Percentiles rank a stretch among this genome's conserved stretches.
These are phyloP conservation scores for Anthopleura sola DNA, from an alignment of 64 coral and sea anemone species.

Conservation along the genomic window DNA sequence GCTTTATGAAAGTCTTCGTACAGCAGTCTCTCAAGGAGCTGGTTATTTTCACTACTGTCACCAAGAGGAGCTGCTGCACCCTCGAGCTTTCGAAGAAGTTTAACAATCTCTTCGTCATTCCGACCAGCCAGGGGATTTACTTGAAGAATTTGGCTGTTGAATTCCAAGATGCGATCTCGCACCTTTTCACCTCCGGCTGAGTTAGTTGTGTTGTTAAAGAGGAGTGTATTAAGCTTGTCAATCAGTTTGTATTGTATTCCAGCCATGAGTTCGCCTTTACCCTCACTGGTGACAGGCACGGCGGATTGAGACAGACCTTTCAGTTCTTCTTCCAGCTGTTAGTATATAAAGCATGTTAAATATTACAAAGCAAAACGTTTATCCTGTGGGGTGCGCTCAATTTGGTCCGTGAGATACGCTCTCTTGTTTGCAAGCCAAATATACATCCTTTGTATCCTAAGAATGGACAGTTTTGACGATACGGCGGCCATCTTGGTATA, in stretches of 20 bases:
- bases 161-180: constrained; percentile 27
- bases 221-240: constrained; percentile 24
- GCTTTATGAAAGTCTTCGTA: constrained; percentile 42
- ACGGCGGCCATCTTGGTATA: too few relatives aligned
- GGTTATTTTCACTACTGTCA: constrained; percentile 79
- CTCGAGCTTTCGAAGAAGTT: constrained; percentile 45
- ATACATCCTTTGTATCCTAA: too few relatives aligned
- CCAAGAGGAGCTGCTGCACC: constrained; percentile 64
- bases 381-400: too few relatives aligned
- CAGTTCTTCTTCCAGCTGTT: constrained; percentile 52
- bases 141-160: constrained; percentile 28
- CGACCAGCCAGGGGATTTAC: constrained; percentile 54
- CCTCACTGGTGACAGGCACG: constrained; percentile 44
- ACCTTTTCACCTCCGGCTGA: constrained; percentile 59
- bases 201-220: constrained; percentile 70
- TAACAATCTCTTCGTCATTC: constrained; percentile 48
- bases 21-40: constrained; percentile 61
- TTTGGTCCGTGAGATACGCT: too few relatives aligned
- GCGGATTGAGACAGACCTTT: constrained; percentile 31
- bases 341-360: background rate
- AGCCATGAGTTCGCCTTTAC: constrained; percentile 43
- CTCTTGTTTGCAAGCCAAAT: too few relatives aligned
- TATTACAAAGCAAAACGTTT: too few relatives aligned
- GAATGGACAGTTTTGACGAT: too few relatives aligned
- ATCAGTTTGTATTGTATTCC: constrained; percentile 52